Evolutionary conservation across 2,888 invertebrate species (phyloP), one percentile per base, ranked within the genome.

Genomic region (Thereva unica): DNA sequence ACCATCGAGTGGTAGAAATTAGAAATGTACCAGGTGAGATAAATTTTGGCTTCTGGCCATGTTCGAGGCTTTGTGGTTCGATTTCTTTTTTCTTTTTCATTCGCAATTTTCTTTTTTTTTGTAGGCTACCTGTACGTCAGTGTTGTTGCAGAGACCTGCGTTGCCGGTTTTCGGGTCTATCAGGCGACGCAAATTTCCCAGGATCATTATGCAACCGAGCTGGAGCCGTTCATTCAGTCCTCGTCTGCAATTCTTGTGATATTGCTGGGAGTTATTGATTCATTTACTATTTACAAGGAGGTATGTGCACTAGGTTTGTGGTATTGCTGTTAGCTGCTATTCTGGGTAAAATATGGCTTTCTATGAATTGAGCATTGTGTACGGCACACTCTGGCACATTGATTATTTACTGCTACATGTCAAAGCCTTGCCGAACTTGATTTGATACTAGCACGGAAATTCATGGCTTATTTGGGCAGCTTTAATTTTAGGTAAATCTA

Each of bases 231-330:
- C 42, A 69, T 79, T 38, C 73, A 75, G 68, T 12, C 70, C 72
- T 3, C 73, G 72, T 6, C 9, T 74, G 8, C 73, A 74, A 67
- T 70, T 77, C 63, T 69, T 75, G 55, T 56, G 65, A 4, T 66
- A 5, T 5, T 3, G 9, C 42, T 79, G 72, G 73, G 74, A 35
- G 54, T 67, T 10, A 68, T 76, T 61, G 80, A 79, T 71, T 78
- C 75, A 4, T 76, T 74, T 65, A 76, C 80, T 5, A 74, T 80
- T 57, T 80, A 80, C 61, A 79, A 77, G 69, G 78, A 80, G 78
- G 80, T 79, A 40, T 40, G 35, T 34, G 47, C n/a, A 12, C n/a
- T n/a, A 59, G 12, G 9, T 59, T 59, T 44, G 9, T 59, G 5
- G 12, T 9, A 47, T 47, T 47, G n/a, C 4, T 7, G 47, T 10